A percentile compares a stretch with the other conserved stretches of the same genome.
Evolutionary conservation across 2,888 invertebrate species (phyloP).

Genomic region (Isotomurus palustris): DNA sequence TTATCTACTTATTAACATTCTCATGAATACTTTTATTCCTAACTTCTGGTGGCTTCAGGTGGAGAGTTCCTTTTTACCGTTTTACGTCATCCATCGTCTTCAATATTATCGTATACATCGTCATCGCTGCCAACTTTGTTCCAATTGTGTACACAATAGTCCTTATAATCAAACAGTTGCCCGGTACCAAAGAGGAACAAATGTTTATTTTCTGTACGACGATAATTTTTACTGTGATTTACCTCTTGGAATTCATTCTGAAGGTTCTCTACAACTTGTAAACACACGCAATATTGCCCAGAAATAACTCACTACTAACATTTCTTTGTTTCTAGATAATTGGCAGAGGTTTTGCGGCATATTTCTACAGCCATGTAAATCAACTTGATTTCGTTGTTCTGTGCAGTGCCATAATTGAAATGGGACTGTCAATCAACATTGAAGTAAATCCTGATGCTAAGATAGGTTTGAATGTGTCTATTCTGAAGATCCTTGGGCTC

Average conservation of each 20-base stretch:
- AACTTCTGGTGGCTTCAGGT: slow-evolving; percentile 5
- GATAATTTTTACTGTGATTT: slow-evolving; percentile 27
- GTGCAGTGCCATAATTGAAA: slow-evolving; percentile 54
- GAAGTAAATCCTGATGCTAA: slow-evolving; percentile 49
- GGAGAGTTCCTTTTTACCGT: slow-evolving; percentile 31
- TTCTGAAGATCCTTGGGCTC: slow-evolving; percentile 53
- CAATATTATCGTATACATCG: slow-evolving; percentile 48
- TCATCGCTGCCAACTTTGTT: slow-evolving; percentile 43
- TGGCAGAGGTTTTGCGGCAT: slow-evolving; percentile 46
- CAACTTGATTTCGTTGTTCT: slow-evolving; percentile 58
- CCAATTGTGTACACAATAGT: slow-evolving; percentile 50
- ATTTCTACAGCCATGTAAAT: slow-evolving; percentile 58
- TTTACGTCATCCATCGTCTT: slow-evolving; percentile 50
- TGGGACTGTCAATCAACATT: not conserved
- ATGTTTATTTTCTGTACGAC: slow-evolving; percentile 23
- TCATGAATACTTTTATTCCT: no score
- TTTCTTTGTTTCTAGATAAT: slow-evolving; percentile 26
- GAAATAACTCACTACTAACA: not conserved
- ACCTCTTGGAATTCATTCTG: slow-evolving; percentile 33
- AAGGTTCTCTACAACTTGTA: no score
- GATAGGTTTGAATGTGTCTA: slow-evolving; percentile 53
- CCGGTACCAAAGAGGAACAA: not conserved
- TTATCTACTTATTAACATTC: not conserved
- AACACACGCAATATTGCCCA: not conserved
- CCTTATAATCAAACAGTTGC: slow-evolving; percentile 19